Evolutionary conservation across 1,140 invertebrate species (phyloP).

Genomic region (Asobara japonica): DNA sequence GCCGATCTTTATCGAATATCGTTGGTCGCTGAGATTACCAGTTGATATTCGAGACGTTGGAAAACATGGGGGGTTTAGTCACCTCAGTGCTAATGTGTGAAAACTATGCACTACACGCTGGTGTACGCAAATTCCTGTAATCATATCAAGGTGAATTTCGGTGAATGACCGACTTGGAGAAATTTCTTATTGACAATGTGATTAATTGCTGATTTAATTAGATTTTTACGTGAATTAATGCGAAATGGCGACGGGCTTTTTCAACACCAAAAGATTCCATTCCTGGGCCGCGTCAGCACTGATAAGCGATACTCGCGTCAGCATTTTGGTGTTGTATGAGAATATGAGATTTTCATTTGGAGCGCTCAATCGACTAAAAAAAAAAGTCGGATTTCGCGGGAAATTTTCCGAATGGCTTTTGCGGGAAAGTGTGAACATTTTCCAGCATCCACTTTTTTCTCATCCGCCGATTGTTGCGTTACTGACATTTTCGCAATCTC

Average conservation of each 20-base stretch:
- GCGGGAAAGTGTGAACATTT: background rate
- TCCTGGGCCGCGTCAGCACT: slow-evolving; percentile 14
- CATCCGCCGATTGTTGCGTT: background rate
- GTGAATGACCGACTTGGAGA: too few relatives aligned
- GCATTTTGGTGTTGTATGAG: slow-evolving; percentile 8
- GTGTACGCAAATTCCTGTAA: background rate
- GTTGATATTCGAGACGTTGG: background rate
- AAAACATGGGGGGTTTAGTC: background rate
- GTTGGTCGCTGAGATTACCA: background rate
- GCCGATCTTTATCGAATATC: background rate
- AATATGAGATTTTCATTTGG: background rate
- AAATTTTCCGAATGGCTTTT: background rate
- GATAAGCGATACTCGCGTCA: slow-evolving; percentile 20
- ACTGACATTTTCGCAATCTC: background rate
- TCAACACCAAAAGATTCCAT: slow-evolving; percentile 17
- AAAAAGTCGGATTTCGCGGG: background rate
- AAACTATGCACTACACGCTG: background rate
- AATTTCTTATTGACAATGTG: background rate
- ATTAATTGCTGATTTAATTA: background rate
- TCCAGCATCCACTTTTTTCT: too few relatives aligned
- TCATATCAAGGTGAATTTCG: background rate
- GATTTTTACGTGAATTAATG: background rate
- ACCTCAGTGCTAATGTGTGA: background rate
- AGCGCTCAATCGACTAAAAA: background rate
- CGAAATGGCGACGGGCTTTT: background rate